phyloP scores from a whole-genome alignment of 2,113 vertebrate genomes.

The Eudyptes chrysolophus region DNA sequence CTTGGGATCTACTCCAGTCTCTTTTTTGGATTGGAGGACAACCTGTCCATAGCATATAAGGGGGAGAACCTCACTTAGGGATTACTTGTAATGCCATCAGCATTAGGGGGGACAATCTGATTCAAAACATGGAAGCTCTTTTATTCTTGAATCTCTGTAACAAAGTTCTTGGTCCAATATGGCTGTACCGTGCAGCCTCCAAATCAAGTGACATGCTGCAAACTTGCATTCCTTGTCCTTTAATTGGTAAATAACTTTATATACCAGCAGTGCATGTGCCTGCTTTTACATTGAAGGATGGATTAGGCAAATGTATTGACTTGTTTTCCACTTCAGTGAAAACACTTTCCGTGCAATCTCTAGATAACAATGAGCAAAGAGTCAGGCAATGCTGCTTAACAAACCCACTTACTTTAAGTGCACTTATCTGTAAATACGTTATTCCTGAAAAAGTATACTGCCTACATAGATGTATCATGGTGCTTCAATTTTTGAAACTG shows the following conservation, averaged over 20 bases:
- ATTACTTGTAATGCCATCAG: not conserved
- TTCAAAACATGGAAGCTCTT: not conserved
- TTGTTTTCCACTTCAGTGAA: not conserved
- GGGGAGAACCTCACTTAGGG: not conserved
- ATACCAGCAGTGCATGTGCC: not conserved
- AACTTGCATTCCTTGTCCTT: not conserved
- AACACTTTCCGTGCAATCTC: not conserved
- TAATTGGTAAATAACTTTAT: not conserved
- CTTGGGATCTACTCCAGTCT: not conserved
- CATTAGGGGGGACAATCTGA: not conserved
- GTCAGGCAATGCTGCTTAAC: not conserved
- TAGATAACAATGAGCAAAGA: not conserved
- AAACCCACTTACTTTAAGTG: slow-evolving; percentile 2
- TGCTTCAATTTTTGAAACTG: not conserved
- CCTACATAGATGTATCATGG: not conserved
- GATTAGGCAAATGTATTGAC: not conserved
- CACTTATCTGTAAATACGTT: slow-evolving; percentile 18
- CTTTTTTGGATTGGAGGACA: not conserved
- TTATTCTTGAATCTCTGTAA: not conserved
- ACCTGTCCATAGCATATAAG: not conserved
- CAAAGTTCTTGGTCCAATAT: not conserved
- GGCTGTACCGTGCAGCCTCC: not conserved
- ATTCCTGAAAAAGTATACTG: not conserved
- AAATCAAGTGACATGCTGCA: not conserved
- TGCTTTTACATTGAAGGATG: not conserved